Evolutionary conservation across 2,113 vertebrate genomes (phyloP).

Genomic region (Connochaetes taurinus): DNA sequence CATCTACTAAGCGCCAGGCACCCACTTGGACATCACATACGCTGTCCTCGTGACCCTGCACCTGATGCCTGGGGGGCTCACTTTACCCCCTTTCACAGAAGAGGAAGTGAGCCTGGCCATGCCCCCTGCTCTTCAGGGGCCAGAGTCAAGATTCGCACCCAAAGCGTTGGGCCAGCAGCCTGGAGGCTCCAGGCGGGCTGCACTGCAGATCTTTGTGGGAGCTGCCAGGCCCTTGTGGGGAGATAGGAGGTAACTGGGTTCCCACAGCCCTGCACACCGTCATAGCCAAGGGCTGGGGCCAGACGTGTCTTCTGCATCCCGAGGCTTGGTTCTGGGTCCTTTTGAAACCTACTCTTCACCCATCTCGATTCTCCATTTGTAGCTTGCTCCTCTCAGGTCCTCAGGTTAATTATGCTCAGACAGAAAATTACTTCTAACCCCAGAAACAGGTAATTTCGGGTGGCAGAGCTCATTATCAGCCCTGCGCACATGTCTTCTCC

Average conservation of each 20-base stretch:
- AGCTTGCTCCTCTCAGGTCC: not conserved
- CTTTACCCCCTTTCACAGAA: not conserved
- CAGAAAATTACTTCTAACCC: conserved; percentile 5
- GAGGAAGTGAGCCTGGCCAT: rapidly evolving
- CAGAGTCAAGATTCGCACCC: rapidly evolving
- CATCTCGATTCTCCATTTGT: not conserved
- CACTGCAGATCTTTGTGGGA: not conserved
- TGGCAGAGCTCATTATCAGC: not conserved
- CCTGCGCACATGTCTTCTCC: not conserved
- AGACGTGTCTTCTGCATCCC: rapidly evolving
- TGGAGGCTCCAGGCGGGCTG: not conserved
- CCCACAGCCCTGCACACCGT: not conserved
- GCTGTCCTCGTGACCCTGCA: rapidly evolving
- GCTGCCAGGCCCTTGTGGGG: not conserved
- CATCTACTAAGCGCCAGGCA: rapidly evolving
- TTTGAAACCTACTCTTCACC: not conserved
- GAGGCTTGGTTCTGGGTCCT: not conserved
- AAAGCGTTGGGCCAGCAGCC: not conserved
- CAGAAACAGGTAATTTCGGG: not conserved
- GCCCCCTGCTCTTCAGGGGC: not conserved
- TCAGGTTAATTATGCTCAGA: conserved; percentile 8
- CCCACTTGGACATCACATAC: rapidly evolving
- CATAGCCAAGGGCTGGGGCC: not conserved
- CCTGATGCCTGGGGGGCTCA: rapidly evolving
- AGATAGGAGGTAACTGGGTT: not conserved